Evolutionary conservation across 64 coral and sea anemone genomes (phyloP).

Genomic region (Actinia equina): DNA sequence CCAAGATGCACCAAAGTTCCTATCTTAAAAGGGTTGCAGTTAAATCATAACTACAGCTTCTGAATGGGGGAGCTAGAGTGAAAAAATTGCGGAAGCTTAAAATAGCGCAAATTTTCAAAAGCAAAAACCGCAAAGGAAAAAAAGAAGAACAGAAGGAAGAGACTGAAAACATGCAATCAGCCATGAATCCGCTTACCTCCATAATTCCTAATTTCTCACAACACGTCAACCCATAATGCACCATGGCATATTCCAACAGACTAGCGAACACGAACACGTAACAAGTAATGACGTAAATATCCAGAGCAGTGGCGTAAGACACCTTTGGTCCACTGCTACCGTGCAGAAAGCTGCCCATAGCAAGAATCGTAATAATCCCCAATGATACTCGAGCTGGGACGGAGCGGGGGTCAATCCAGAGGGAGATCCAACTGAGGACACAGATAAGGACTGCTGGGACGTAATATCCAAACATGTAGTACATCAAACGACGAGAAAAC

Average conservation of each 20-base stretch:
- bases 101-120: background rate
- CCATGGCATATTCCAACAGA: slow-evolving; percentile 56
- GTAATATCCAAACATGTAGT: slow-evolving; percentile 51
- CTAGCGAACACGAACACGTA: slow-evolving; percentile 67
- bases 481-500: slow-evolving; percentile 55
- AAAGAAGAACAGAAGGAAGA: background rate
- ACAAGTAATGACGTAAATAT: slow-evolving; percentile 56
- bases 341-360: slow-evolving; percentile 55
- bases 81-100: too few species aligned
- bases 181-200: background rate
- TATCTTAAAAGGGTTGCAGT: too few species aligned
- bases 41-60: too few species aligned
- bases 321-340: slow-evolving; percentile 42
- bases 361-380: slow-evolving; percentile 57
- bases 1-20: too few species aligned
- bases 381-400: slow-evolving; percentile 55
- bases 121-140: too few species aligned
- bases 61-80: too few species aligned
- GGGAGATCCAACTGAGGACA: slow-evolving; percentile 54
- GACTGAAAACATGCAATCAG: too few species aligned
- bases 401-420: slow-evolving; percentile 66
- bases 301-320: slow-evolving; percentile 58
- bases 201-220: slow-evolving; percentile 36
- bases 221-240: slow-evolving; percentile 45
- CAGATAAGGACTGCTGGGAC: slow-evolving; percentile 36